phyloP scores from a whole-genome alignment of 2,888 invertebrate genomes.

The Archips xylosteana region DNA sequence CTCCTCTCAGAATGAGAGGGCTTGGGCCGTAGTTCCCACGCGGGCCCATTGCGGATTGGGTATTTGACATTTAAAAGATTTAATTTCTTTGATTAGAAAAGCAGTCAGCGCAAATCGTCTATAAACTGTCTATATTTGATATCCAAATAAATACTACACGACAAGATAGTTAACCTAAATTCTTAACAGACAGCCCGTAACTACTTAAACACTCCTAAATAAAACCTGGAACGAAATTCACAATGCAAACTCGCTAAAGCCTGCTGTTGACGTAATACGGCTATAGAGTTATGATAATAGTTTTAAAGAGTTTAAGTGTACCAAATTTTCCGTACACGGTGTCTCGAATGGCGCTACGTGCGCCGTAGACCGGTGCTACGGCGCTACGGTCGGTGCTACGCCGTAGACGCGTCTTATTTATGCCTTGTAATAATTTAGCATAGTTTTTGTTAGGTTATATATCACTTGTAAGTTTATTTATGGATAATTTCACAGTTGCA shows the following conservation, averaged over 20 bases:
- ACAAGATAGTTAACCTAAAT: background rate
- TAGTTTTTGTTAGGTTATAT: conserved; percentile 65
- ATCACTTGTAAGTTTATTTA: conserved; percentile 48
- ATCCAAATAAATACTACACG: background rate
- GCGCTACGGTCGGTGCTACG: conserved; percentile 53
- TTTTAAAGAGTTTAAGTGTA: conserved; percentile 78
- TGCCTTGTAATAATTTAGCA: conserved; percentile 69
- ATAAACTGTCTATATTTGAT: background rate
- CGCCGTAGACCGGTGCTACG: conserved; percentile 51
- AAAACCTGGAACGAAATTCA: conserved; percentile 16
- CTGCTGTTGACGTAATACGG: conserved; percentile 75
- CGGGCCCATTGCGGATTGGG: too few relatives aligned
- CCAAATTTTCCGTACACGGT: conserved; percentile 70
- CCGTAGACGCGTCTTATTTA: conserved; percentile 73
- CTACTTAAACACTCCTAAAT: conserved; percentile 13
- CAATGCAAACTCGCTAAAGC: conserved; percentile 53
- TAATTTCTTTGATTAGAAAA: background rate
- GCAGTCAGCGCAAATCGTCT: background rate
- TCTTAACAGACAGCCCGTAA: background rate
- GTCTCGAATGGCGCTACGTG: conserved; percentile 66
- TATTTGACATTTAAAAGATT: too few relatives aligned
- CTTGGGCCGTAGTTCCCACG: too few relatives aligned
- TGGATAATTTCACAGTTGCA: conserved; percentile 34
- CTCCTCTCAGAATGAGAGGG: too few relatives aligned
- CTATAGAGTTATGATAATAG: conserved; percentile 81